These are phyloP conservation scores for Passer domesticus DNA, from an alignment of 2,113 vertebrate species.

Conservation along the genomic window DNA sequence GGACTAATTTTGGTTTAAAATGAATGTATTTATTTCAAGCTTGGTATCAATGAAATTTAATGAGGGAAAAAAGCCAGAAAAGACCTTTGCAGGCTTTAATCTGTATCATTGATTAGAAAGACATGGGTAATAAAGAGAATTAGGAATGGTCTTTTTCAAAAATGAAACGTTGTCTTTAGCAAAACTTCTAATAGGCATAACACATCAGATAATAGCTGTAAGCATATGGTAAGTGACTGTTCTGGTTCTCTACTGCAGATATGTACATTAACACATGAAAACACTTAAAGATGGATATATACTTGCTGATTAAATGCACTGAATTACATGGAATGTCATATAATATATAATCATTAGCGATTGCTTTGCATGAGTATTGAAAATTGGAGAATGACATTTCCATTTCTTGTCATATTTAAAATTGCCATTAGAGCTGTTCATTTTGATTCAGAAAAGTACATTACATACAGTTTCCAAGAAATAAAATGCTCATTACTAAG, in stretches of 20 bases:
- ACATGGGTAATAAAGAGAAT: not conserved
- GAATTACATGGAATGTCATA: not conserved
- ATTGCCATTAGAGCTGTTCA: not conserved
- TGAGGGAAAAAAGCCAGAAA: fast-evolving
- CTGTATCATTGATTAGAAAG: not conserved
- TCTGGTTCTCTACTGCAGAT: not conserved
- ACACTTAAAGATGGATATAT: not conserved
- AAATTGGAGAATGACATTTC: not conserved
- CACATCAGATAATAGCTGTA: not conserved
- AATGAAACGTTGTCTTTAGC: not conserved
- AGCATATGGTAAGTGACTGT: not conserved
- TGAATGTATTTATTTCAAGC: not conserved
- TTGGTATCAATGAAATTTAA: not conserved
- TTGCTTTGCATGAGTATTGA: not conserved
- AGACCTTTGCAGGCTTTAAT: not conserved
- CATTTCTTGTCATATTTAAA: not conserved
- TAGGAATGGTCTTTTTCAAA: not conserved
- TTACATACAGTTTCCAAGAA: not conserved
- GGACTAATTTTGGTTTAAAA: not conserved
- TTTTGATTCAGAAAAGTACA: not conserved
- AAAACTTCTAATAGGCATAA: not conserved
- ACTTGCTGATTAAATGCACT: not conserved
- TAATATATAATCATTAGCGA: not conserved
- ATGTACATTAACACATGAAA: not conserved
- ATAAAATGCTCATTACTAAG: not conserved